A percentile compares a stretch with the other conserved stretches of the same genome.
Conservation (phyloP, 2,797 vertebrate species). For the Helostoma temminkii region DNA sequence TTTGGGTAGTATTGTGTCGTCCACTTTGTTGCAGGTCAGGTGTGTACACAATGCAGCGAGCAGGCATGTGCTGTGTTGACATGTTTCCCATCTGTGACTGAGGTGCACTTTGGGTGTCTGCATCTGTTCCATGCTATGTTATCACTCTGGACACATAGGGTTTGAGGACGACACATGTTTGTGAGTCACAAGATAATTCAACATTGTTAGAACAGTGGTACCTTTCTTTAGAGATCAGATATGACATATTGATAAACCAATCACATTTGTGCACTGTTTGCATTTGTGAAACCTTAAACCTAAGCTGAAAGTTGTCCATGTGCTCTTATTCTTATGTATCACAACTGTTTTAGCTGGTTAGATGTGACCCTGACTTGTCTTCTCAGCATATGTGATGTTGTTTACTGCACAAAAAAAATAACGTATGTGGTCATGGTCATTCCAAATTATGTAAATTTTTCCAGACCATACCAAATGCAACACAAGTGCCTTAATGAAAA, state of each 20-base stretch:
- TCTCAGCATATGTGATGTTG: too few relatives aligned
- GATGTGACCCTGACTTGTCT: too few relatives aligned
- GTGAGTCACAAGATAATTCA: conserved; percentile 40
- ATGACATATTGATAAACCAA: conserved; percentile 44
- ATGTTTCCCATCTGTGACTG: conserved; percentile 59
- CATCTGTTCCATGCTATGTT: conserved; percentile 57
- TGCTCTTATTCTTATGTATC: not conserved
- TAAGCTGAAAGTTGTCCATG: conserved; percentile 1
- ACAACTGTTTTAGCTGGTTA: too few relatives aligned
- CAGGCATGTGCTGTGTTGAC: conserved; percentile 69
- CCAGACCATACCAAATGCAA: too few relatives aligned
- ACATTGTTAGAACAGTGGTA: conserved; percentile 28
- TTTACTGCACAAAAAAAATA: too few relatives aligned
- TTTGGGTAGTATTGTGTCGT: conserved; percentile 74
- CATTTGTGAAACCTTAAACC: conserved; percentile 22
- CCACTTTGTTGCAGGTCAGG: conserved; percentile 84
- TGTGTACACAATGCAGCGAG: conserved; percentile 69
- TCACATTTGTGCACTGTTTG: conserved; percentile 26
- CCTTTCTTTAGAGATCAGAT: conserved; percentile 30
- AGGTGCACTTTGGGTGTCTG: conserved; percentile 44
- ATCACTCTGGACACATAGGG: conserved; percentile 54
- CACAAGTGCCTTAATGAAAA: too few relatives aligned
- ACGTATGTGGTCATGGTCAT: too few relatives aligned
- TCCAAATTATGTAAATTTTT: too few relatives aligned
- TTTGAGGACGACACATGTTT: conserved; percentile 52